Conservation (phyloP, 2,797 vertebrate species). For the Sebastes vulpes region DNA sequence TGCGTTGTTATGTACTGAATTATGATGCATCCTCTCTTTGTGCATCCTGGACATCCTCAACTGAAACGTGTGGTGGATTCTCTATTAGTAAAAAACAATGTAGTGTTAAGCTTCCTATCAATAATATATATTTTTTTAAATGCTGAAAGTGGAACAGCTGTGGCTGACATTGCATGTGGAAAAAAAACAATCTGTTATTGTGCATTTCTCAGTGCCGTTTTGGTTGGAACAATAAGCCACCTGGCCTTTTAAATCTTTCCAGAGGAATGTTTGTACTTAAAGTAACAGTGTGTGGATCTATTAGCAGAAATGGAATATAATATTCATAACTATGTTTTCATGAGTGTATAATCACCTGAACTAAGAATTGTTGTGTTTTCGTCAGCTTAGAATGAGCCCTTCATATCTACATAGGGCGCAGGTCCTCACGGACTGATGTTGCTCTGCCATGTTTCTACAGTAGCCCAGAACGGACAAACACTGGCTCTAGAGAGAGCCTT, state of each 20-base stretch:
- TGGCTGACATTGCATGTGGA: conserved; percentile 20
- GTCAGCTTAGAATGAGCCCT: too few species aligned
- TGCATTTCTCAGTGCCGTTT: conserved; percentile 14
- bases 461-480: too few species aligned
- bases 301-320: too few species aligned
- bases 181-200: conserved; percentile 5
- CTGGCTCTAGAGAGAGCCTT: too few species aligned
- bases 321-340: too few species aligned
- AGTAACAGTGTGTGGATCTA: background rate
- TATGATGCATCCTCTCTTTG: background rate
- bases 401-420: too few species aligned
- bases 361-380: too few species aligned
- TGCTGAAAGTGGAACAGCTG: conserved; percentile 31
- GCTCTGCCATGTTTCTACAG: too few species aligned
- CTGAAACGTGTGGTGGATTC: background rate
- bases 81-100: background rate
- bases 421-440: too few species aligned
- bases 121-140: background rate
- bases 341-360: too few species aligned
- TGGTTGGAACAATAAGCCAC: conserved; percentile 11
- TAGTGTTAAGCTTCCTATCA: background rate
- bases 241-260: conserved; percentile 23
- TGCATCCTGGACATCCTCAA: background rate
- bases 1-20: background rate
- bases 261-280: background rate